A percentile compares a stretch with the other conserved stretches of the same genome.
phyloP scores from a whole-genome alignment of 2,888 invertebrate species.

The Lithophane semibrunnea region DNA sequence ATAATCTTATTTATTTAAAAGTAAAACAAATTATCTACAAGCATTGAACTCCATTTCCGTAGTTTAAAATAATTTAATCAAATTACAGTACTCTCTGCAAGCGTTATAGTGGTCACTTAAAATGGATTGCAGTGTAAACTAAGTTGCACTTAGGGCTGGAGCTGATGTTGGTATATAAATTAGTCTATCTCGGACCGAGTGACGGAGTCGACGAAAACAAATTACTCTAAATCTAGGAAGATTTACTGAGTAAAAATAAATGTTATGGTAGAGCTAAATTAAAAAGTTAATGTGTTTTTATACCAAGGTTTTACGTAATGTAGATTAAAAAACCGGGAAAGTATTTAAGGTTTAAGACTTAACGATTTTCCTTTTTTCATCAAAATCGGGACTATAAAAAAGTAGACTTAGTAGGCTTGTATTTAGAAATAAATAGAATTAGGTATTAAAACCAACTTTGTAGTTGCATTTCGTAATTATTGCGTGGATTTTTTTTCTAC shows the following conservation, averaged over 20 bases:
- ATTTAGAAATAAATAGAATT: background rate
- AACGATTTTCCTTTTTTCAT: too few species aligned
- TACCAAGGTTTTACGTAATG: conserved; percentile 3
- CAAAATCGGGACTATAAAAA: too few species aligned
- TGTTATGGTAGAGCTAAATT: conserved; percentile 24
- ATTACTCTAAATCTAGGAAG: conserved; percentile 29
- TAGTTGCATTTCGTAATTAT: background rate
- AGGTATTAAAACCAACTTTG: background rate
- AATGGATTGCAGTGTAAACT: conserved; percentile 71
- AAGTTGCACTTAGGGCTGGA: conserved; percentile 60
- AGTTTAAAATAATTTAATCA: conserved; percentile 70
- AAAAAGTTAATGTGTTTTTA: conserved; percentile 34
- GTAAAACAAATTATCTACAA: conserved; percentile 34
- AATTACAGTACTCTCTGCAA: conserved; percentile 61
- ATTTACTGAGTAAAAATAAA: background rate
- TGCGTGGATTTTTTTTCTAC: background rate
- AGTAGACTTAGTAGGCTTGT: too few species aligned
- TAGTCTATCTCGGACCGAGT: conserved; percentile 49
- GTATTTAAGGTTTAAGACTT: conserved; percentile 5
- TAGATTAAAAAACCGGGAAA: conserved; percentile 9
- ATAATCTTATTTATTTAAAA: background rate
- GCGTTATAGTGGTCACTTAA: conserved; percentile 67
- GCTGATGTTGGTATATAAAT: conserved; percentile 54
- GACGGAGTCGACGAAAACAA: conserved; percentile 40
- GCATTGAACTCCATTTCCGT: conserved; percentile 59